Evolutionary conservation across 1,140 invertebrate genomes (phyloP), one percentile per base, ranked within the genome.

Genomic region (Brachionus rubens): DNA sequence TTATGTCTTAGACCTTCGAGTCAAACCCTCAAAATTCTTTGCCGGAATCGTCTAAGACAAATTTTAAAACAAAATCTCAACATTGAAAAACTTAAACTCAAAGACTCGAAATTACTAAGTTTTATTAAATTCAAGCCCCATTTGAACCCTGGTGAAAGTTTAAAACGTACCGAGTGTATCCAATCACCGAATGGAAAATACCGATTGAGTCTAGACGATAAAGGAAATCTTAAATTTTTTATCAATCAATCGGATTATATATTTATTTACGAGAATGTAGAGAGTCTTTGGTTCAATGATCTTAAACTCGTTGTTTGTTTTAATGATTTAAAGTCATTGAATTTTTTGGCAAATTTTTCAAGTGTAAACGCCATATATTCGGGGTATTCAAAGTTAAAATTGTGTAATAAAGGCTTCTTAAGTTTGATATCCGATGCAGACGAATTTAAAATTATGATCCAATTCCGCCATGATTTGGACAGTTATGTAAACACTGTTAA

Each of bases 271-370:
- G 50, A 72, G 6, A 54, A 54, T 12, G 68, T 72, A 24, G 46
- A 72, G 16, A 50, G 68, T 16, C 28, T 72, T 2, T 72, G 68
- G 68, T 72, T 72, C 16, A 50, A 36, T 72, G 68, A 72, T 19
- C 24, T 65, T 24, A 65, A 65, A 43, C 30, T 72, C 16, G 68
- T 48, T 16, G 30, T 50, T 72, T 72, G 68, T 14, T 72, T 54
- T 36, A 6, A 48, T 14, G 46, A 72, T 50, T 12, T 50, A 10
- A 21, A 12, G 50, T 72, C 46, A 30, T 5, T 7, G 3, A 48
- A 54, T 72, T 72, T 72, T 54, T 30, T 65, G 19, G 46, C 33
- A 19, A 54, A 33, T 19, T 72, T 72, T 48, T 16, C 6, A 1
- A 28, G 1, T 50, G 3, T 16, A 14, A 28, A 10, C 50, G 46